Base-by-base conservation (phyloP, 2,888 invertebrate species). In the Plusia festucae region DNA sequence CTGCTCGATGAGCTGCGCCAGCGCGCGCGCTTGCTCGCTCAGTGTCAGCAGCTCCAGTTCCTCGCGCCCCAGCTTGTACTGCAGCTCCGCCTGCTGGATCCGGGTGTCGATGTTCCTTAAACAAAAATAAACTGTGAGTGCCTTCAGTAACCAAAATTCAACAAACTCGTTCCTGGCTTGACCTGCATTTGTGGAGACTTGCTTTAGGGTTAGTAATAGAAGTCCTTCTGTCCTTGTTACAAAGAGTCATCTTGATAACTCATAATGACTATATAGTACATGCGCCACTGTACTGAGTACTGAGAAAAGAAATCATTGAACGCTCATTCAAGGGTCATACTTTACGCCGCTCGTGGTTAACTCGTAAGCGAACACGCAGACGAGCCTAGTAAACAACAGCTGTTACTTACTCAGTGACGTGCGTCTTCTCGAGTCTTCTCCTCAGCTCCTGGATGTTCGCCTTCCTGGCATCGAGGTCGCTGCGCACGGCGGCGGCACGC, bases 1-100 rank as follows among this genome's bases (percentile, higher is more conserved):
- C 86, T 95, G 96, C 87, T 97, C 97, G 82, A 98, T 97, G 70
- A 98, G 94, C 68, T 97, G 96, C n/a, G 97, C 95, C 20, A 98
- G 95, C 57, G 97, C 97, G 64, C 98, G 96, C 63, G 97, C 97
- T 92, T 98, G 98, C 93, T 98, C 98, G 74, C 97, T 96, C 81
- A 98, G 95, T 54, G 98, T 97, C 76, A 98, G 93, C 85, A 98
- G 95, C 91, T 98, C 98, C 76, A 98, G 93, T 91, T 98, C 98
- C 91, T 98, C 98, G 53, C 98, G 96, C 0, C 98, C 98, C 76
- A 98, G 93, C 88, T 98, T 97, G 90, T 98, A 98, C 88, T 98
- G 98, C 80, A 98, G 92, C 91, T 98, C 98, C 0, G 98, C 98
- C 87, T 98, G 98, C 85, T 98, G 97, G 87, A 98, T 98, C 78